A percentile compares a stretch with the other conserved stretches of the same genome.
phyloP scores from a whole-genome alignment of 1,140 invertebrate species.

The Elymnias hypermnestra region DNA sequence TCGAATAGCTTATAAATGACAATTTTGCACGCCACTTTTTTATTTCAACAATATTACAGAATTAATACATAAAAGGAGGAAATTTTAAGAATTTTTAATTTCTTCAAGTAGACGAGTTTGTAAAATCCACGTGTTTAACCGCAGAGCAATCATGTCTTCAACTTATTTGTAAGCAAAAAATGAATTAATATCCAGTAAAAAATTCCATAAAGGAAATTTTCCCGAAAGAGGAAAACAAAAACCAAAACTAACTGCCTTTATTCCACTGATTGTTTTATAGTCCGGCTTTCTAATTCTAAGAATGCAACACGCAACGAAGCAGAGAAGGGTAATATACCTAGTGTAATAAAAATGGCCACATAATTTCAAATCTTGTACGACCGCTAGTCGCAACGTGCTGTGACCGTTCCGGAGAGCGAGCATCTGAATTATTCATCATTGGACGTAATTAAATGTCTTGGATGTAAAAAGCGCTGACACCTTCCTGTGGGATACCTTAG shows the following conservation, averaged over 20 bases:
- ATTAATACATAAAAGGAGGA: too few relatives aligned
- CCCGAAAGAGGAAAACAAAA: not conserved
- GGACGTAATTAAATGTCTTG: constrained; percentile 68
- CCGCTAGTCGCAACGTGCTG: constrained; percentile 49
- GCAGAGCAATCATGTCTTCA: too few relatives aligned
- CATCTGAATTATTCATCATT: constrained; percentile 60
- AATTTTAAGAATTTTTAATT: too few relatives aligned
- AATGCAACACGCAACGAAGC: constrained; percentile 25
- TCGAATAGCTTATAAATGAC: too few relatives aligned
- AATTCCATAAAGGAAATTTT: not conserved
- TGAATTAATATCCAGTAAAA: not conserved
- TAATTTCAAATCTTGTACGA: constrained; percentile 51
- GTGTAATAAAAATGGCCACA: constrained; percentile 45
- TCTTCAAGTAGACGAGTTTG: too few relatives aligned
- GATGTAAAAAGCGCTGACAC: constrained; percentile 58
- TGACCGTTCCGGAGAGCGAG: constrained; percentile 50
- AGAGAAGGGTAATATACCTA: constrained; percentile 28
- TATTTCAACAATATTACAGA: too few relatives aligned
- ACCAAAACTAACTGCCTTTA: not conserved
- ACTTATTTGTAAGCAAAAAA: too few relatives aligned
- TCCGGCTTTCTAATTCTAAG: constrained; percentile 22
- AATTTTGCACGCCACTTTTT: too few relatives aligned
- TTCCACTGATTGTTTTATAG: constrained; percentile 13
- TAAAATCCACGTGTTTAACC: too few relatives aligned
- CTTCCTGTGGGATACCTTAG: constrained; percentile 52